Base-by-base conservation (phyloP, 2,797 vertebrate species). In the Urocyon cinereoargenteus region DNA sequence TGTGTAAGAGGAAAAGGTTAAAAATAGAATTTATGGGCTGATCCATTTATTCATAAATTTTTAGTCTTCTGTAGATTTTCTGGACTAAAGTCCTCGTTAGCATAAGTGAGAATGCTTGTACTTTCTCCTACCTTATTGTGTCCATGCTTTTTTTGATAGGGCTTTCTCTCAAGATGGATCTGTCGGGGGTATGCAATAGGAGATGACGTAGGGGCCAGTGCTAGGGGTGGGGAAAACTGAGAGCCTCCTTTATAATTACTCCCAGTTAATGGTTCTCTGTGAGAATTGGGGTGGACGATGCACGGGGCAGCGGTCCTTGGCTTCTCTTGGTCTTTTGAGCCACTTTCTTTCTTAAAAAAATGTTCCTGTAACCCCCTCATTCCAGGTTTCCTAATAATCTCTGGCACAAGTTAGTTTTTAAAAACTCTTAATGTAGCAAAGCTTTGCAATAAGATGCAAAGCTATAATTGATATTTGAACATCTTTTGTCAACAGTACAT, bases 401-500 rank as follows among this genome's bases (percentile, higher is more conserved):
- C 90, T 89, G 68, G 31, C 19, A 22, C 45, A 78, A 90, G 51
- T 88, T 90, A 77, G 36, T 70, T 97, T 93, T 83, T 87, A 36
- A 95, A 82, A 70, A 62, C 45, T 55, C 6, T 73, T 62, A 66
- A 19, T 77, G 14, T 14, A 79, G 82, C 53, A 75, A 36, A 93
- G 34, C 36, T 88, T 97, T 94, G 87, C 86, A 70, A 8, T 78
- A 92, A 96, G 81, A 88, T 78, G 10, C 36, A 92, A 86, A 86
- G 82, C 28, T 75, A 40, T 66, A 49, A 21, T 92, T 77, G 79
- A 78, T n/a, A 31, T 81, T 64, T 49, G 45, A 90, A 9, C 53
- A 57, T 79, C 28, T 88, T 75, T 87, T 94, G 53, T 59, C 78
- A 45, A 77, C 6, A 59, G 24, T 73, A 72, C n/a, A 13, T 68